Evolutionary conservation across 2,888 invertebrate genomes (phyloP), one percentile per base, ranked within the genome.

Genomic region (Metalampra italica): DNA sequence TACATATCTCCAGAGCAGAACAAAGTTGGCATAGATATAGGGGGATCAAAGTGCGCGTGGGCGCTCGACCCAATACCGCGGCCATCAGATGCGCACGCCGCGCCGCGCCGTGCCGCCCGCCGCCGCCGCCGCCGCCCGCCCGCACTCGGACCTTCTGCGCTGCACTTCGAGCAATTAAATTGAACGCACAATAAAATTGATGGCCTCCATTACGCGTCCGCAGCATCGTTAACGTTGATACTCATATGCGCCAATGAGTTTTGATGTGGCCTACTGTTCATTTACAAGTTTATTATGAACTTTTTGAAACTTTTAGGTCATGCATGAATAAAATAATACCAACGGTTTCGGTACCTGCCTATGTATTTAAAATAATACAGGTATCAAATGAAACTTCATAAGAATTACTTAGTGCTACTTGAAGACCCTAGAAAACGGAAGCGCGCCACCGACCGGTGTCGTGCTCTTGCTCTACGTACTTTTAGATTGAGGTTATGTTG

Each of bases 41-140:
- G 66, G 75, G 79, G 85, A 86, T 85, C 87, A 87, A 87, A 86
- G 87, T 86, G 84, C 85, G 78, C 77, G 87, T 87, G 85, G 87
- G 87, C 85, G 86, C 77, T 66, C 80, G 87, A 80, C 86, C 86
- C 76, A 85, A 88, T 87, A 87, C 88, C 85, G 68, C 79, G 68
- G 68, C 68, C 71, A 32, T 38, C 44, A 36, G 29, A 30, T 46
- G 49, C 46, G 46, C 41, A 39, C 36, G 32, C 11, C 7, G 63
- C n/a, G n/a, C n/a, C n/a, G n/a, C n/a, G n/a, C n/a, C n/a, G n/a
- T n/a, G n/a, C n/a, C n/a, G n/a, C n/a, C n/a, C n/a, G n/a, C n/a
- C n/a, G n/a, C n/a, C n/a, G n/a, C n/a, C n/a, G 67, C 66, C 71
- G 70, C 60, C 82, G 79, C 80, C 71, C 71, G 77, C 83, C 80